Evolutionary conservation across 2,888 invertebrate species (phyloP).

Genomic region (Drosophila mercatorum): DNA sequence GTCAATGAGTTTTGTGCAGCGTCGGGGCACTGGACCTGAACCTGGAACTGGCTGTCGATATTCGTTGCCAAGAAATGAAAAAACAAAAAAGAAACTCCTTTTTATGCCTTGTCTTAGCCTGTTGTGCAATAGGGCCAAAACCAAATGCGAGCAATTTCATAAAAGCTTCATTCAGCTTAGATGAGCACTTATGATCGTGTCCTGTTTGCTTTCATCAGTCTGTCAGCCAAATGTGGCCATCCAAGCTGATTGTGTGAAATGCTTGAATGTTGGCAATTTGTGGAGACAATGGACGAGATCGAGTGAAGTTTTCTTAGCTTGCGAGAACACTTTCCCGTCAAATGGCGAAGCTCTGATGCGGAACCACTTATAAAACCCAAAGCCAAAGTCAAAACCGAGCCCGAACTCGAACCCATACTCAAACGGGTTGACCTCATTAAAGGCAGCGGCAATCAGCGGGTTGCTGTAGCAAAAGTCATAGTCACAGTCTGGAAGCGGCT

Average conservation of each 20-base stretch:
- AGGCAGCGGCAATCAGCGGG: slow-evolving; percentile 56
- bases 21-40: slow-evolving; percentile 74
- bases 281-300: slow-evolving; percentile 42
- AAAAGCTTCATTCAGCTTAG: slow-evolving; percentile 20
- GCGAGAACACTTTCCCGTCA: slow-evolving; percentile 69
- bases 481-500: slow-evolving; percentile 37
- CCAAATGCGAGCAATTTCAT: slow-evolving; percentile 48
- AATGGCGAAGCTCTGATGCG: slow-evolving; percentile 61
- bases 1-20: slow-evolving; percentile 69
- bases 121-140: slow-evolving; percentile 53
- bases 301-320: slow-evolving; percentile 19
- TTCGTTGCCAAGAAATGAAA: slow-evolving; percentile 36
- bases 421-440: slow-evolving; percentile 73
- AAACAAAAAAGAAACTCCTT: slow-evolving; percentile 17
- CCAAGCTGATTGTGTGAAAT: slow-evolving; percentile 55
- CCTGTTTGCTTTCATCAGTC: background rate
- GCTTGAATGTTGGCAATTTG: slow-evolving; percentile 46
- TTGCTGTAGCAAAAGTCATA: slow-evolving; percentile 35
- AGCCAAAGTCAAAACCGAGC: slow-evolving; percentile 7
- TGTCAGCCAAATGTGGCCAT: slow-evolving; percentile 21
- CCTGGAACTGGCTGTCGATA: slow-evolving; percentile 62
- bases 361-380: slow-evolving; percentile 57
- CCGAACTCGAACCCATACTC: slow-evolving; percentile 24
- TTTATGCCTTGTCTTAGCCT: slow-evolving; percentile 18
- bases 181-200: slow-evolving; percentile 14